Evolutionary conservation across 2,797 vertebrate genomes (phyloP).

Genomic region (Hypotaenidia philippensis): DNA sequence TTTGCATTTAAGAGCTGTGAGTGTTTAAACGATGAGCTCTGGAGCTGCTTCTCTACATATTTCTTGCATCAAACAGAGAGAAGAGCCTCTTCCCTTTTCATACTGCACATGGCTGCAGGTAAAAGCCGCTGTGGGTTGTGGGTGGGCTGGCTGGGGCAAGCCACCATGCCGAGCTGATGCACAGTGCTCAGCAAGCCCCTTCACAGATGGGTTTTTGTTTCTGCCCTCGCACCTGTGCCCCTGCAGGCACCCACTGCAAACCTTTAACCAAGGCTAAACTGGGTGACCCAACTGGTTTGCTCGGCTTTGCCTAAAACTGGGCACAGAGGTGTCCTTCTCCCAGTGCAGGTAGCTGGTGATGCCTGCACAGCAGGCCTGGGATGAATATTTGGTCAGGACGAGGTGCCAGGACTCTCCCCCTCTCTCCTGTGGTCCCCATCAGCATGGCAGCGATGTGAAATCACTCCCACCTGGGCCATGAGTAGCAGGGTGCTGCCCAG

Average conservation of each 20-base stretch:
- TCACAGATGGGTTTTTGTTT: neutral
- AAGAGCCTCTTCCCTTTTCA: neutral
- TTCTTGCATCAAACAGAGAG: neutral
- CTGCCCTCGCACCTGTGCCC: rapidly evolving
- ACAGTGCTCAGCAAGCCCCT: rapidly evolving
- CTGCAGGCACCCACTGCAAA: neutral
- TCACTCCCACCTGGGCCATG: neutral
- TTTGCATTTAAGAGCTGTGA: conserved; percentile 21
- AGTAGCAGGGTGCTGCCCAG: neutral
- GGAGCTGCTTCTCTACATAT: neutral
- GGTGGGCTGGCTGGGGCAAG: neutral
- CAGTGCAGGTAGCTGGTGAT: rapidly evolving
- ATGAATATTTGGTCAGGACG: neutral
- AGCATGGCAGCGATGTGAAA: rapidly evolving
- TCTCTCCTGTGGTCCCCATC: rapidly evolving
- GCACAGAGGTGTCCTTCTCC: neutral
- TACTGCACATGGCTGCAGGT: neutral
- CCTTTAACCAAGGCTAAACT: neutral
- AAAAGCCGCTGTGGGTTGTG: neutral
- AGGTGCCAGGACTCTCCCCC: neutral
- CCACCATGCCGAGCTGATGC: rapidly evolving
- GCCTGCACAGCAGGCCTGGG: neutral
- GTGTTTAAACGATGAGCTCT: neutral
- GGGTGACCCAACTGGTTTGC: neutral
- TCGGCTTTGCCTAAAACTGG: neutral